Base-by-base conservation (phyloP, 2,113 vertebrate genomes). In the Eclectus roratus region DNA sequence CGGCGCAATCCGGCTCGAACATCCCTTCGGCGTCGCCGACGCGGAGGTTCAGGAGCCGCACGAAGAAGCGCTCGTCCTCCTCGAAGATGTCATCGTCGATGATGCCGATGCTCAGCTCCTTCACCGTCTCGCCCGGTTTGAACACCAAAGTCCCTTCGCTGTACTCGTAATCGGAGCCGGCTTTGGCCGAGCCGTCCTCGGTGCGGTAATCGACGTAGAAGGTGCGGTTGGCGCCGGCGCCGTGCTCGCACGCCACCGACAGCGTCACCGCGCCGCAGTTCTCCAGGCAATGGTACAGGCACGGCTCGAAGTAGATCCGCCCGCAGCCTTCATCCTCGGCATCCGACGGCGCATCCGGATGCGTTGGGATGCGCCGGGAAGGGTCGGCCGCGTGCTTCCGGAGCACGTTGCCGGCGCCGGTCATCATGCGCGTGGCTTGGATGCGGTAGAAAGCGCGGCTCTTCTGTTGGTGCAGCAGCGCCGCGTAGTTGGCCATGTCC, bases 71-170 rank as follows among this genome's bases (percentile, higher is more conserved):
- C 91, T 99, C 99, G 8, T 99, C 99, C 95, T 99, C 99, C 92
- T 99, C 99, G 6, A 99, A 99, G 93, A 99, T 99, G 96, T 99
- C 99, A 5, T 99, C 99, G 28, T 99, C 99, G 37, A 99, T 99
- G 87, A 99, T 99, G 20, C 99, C 99, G 8, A 99, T 98, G 97
- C 98, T 97, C 78, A 98, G 66, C 80, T 98, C 98, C 95, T 98
- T 98, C 85, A 92, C 93, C 0, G 97, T 98, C 96, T 98, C 98
- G 0, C 98, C 98, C 0, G 98, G 98, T 82, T 98, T 98, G 96
- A 98, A 98, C 87, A 98, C 96, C 35, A 98, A 35, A 2, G 98
- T 98, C 24, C 98, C 97, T 84, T 98, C 98, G 52, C 98, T 98
- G 97, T 99, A 99, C 76, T 99, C 98, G 9, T 99, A 99, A 94